Evolutionary conservation across 2,888 invertebrate species (phyloP).

Genomic region (Anthrax anthrax): DNA sequence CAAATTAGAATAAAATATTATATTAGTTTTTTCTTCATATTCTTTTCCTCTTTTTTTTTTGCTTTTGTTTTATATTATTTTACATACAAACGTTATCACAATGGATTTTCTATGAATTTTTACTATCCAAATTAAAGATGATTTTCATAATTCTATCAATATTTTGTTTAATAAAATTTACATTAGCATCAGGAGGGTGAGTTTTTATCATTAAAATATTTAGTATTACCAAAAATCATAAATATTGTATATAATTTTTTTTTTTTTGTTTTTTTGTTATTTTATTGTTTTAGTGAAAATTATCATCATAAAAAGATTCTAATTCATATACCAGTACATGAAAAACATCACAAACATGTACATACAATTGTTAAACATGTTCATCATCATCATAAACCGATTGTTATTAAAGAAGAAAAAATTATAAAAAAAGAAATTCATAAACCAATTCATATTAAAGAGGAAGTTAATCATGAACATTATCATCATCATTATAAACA

Average conservation of each 20-base stretch:
- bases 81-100: no score
- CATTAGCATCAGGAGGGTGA: background rate
- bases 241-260: background rate
- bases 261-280: background rate
- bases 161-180: background rate
- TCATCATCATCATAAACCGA: constrained; percentile 34
- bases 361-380: constrained; percentile 32
- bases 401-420: constrained; percentile 33
- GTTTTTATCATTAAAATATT: background rate
- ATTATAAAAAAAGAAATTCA: constrained; percentile 28
- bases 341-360: constrained; percentile 32
- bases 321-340: constrained; percentile 32
- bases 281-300: constrained; percentile 10
- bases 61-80: background rate
- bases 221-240: no score
- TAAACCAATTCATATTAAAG: constrained; percentile 26
- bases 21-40: background rate
- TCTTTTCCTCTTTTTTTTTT: background rate
- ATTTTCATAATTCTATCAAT: background rate
- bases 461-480: constrained; percentile 26
- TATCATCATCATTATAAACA: constrained; percentile 25
- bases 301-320: constrained; percentile 29
- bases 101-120: no score
- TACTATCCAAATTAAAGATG: background rate
- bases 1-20: no score